Percentiles rank a stretch among this genome's conserved stretches.
Evolutionary conservation across 2,797 vertebrate species (phyloP).

Genomic region (Salarias fasciatus): DNA sequence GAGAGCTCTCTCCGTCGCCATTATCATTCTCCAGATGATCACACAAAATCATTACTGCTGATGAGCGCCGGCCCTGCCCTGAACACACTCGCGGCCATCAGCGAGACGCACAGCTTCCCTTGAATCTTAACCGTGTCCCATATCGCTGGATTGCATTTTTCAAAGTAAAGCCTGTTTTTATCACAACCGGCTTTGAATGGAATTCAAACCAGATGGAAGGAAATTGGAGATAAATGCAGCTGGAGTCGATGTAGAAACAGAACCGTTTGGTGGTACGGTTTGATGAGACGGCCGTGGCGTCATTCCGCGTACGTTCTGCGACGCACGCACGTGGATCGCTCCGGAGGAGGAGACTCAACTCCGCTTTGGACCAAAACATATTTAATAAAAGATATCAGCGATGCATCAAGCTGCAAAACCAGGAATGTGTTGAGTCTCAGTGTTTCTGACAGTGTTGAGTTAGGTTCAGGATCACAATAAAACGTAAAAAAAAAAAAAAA

Average conservation of each 20-base stretch:
- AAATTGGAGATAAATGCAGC: slow-evolving; percentile 80
- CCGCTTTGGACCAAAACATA: too few species aligned
- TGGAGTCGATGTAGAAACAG: slow-evolving; percentile 66
- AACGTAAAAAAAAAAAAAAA: too few species aligned
- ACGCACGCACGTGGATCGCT: background rate
- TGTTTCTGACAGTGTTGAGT: too few species aligned
- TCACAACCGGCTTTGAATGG: slow-evolving; percentile 75
- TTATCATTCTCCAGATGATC: slow-evolving; percentile 20
- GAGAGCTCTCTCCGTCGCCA: slow-evolving; percentile 10
- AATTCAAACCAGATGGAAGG: slow-evolving; percentile 83
- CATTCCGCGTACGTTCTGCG: slow-evolving; percentile 27
- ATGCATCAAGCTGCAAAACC: too few species aligned
- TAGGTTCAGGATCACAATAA: too few species aligned
- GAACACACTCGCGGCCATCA: slow-evolving; percentile 35
- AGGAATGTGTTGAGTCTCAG: too few species aligned
- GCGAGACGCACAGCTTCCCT: slow-evolving; percentile 8
- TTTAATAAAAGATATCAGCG: too few species aligned
- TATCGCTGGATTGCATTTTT: slow-evolving; percentile 43
- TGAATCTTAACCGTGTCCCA: slow-evolving; percentile 44
- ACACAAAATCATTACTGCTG: slow-evolving; percentile 30
- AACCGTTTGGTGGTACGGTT: slow-evolving; percentile 50
- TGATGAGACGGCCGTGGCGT: slow-evolving; percentile 53
- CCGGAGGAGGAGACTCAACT: background rate
- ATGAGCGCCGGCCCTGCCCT: slow-evolving; percentile 31
- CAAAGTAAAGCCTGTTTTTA: slow-evolving; percentile 74